Evolutionary conservation across 2,888 invertebrate genomes (phyloP).

Genomic region (Hydropsyche betteni): DNA sequence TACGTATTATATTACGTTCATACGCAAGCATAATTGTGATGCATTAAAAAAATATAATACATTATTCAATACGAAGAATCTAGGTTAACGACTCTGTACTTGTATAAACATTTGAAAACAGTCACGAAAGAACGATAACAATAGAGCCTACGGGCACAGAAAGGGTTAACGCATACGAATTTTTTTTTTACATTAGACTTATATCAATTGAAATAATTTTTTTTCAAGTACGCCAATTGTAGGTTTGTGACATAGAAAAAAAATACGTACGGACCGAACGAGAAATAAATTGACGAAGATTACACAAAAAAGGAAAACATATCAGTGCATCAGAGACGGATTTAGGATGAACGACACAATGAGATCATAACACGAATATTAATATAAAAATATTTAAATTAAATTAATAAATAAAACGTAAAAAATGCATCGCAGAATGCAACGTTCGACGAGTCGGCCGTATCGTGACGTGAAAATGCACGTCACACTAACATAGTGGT

Average conservation of each 20-base stretch:
- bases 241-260: slow-evolving; percentile 29
- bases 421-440: background rate
- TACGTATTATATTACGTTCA: too few relatives aligned
- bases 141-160: background rate
- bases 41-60: too few relatives aligned
- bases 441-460: slow-evolving; percentile 6
- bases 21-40: too few relatives aligned
- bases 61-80: too few relatives aligned
- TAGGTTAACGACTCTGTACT: too few relatives aligned
- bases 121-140: background rate
- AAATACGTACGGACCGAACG: background rate
- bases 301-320: slow-evolving; percentile 22
- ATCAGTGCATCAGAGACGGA: slow-evolving; percentile 28
- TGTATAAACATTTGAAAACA: too few relatives aligned
- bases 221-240: slow-evolving; percentile 14
- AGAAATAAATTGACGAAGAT: background rate
- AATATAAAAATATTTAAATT: slow-evolving; percentile 11
- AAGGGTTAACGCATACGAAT: background rate
- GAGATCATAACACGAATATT: slow-evolving; percentile 22
- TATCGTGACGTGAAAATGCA: slow-evolving; percentile 1
- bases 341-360: slow-evolving; percentile 10
- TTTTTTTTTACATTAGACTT: background rate
- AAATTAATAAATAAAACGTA: background rate
- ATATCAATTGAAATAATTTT: background rate
- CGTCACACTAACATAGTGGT: slow-evolving; percentile 10